Conservation (phyloP, 2,797 vertebrate species). For the Cetoscarus ocellatus region DNA sequence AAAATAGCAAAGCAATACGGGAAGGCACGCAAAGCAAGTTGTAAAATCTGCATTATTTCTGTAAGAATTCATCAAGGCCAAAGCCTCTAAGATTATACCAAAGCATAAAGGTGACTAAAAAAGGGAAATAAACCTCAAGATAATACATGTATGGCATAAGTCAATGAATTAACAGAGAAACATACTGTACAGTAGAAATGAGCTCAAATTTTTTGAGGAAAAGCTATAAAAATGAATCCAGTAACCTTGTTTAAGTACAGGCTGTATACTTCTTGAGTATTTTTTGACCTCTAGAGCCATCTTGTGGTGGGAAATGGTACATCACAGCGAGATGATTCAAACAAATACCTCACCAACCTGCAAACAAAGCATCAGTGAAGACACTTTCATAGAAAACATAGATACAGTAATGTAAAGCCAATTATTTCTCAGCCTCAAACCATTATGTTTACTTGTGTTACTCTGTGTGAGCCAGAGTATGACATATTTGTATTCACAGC, state of each 20-base stretch:
- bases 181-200: too few species aligned
- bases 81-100: too few species aligned
- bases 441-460: slow-evolving; percentile 17
- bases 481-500: slow-evolving; percentile 41
- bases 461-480: neutral
- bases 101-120: too few species aligned
- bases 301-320: slow-evolving; percentile 78
- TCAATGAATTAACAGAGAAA: too few species aligned
- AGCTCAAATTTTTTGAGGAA: too few species aligned
- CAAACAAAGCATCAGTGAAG: slow-evolving; percentile 38
- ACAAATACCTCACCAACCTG: slow-evolving; percentile 21
- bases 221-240: slow-evolving; percentile 6
- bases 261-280: slow-evolving; percentile 46
- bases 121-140: too few species aligned
- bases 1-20: too few species aligned
- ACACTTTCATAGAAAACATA: slow-evolving; percentile 38
- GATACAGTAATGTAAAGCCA: slow-evolving; percentile 44
- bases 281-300: slow-evolving; percentile 86
- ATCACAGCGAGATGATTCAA: slow-evolving; percentile 26
- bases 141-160: too few species aligned
- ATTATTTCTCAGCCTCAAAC: slow-evolving; percentile 58
- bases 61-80: too few species aligned
- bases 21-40: too few species aligned
- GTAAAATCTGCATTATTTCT: too few species aligned
- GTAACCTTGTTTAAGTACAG: neutral